A percentile compares a stretch with the other conserved stretches of the same genome.
phyloP scores from a whole-genome alignment of 2,797 vertebrate genomes.

The Tympanoctomys barrerae region DNA sequence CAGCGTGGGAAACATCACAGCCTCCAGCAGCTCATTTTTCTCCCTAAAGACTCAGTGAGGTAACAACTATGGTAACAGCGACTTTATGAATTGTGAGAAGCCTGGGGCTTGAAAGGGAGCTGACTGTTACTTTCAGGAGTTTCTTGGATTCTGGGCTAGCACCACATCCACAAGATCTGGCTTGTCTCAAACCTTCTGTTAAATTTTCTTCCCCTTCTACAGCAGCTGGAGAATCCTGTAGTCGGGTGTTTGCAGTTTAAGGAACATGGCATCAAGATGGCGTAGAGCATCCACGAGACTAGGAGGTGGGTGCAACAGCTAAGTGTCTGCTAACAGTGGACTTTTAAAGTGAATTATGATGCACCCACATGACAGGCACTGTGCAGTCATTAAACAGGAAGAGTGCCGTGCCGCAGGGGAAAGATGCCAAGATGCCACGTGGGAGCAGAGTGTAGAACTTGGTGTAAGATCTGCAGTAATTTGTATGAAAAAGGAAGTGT shows the following conservation, averaged over 20 bases:
- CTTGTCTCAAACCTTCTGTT: too few relatives aligned
- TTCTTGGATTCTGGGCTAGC: background rate
- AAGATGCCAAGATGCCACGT: background rate
- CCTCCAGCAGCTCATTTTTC: background rate
- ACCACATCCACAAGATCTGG: background rate
- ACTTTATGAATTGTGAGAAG: background rate
- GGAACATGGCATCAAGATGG: background rate
- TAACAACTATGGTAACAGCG: background rate
- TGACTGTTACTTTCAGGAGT: background rate
- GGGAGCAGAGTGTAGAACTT: background rate
- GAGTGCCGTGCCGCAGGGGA: background rate
- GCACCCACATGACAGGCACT: rapidly evolving
- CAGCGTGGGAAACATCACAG: background rate
- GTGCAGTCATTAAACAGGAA: background rate
- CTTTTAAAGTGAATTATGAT: background rate
- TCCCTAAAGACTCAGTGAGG: background rate
- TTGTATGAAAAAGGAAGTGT: background rate
- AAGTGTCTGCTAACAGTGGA: background rate
- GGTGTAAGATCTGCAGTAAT: background rate
- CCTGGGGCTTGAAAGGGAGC: background rate
- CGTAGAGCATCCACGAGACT: background rate
- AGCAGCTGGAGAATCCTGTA: background rate
- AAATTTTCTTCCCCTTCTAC: background rate
- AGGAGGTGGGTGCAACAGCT: background rate
- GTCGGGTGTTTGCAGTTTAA: background rate